Percentiles rank a stretch among this genome's conserved stretches.
Evolutionary conservation across 2,888 invertebrate genomes (phyloP).

Genomic region (Agrypnus murinus): DNA sequence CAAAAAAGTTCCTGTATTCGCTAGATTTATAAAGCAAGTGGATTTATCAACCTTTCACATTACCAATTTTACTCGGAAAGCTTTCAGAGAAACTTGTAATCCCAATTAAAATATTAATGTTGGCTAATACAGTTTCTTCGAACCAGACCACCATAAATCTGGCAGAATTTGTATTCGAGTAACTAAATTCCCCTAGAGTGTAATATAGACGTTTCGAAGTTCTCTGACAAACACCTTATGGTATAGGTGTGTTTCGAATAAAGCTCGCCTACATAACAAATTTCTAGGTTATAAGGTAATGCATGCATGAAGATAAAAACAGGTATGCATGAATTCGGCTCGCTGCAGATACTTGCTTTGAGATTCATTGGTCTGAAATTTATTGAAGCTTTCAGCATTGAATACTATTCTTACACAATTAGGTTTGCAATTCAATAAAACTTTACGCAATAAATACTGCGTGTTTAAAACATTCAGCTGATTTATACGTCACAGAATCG

Average conservation of each 20-base stretch:
- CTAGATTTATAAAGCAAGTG: too few relatives aligned
- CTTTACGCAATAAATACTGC: background rate
- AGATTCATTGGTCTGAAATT: slow-evolving; percentile 18
- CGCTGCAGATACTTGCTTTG: slow-evolving; percentile 10
- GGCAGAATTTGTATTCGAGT: background rate
- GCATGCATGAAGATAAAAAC: slow-evolving; percentile 23
- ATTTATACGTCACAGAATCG: too few relatives aligned
- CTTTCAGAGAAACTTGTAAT: too few relatives aligned
- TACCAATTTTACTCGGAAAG: too few relatives aligned
- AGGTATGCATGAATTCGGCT: too few relatives aligned
- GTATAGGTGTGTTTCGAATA: too few relatives aligned
- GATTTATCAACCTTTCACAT: too few relatives aligned
- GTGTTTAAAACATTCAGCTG: too few relatives aligned
- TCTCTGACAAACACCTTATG: background rate
- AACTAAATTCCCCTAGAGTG: slow-evolving; percentile 3
- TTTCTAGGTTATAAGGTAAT: background rate
- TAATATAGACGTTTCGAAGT: slow-evolving; percentile 14
- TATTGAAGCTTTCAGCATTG: background rate
- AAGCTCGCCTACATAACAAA: background rate
- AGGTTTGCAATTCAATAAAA: background rate
- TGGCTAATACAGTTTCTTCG: background rate
- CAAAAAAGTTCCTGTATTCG: too few relatives aligned
- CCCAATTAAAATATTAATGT: background rate
- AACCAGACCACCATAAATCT: background rate
- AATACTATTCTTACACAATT: background rate